phyloP scores from a whole-genome alignment of 2,113 vertebrate species.

The Tamias sibiricus region DNA sequence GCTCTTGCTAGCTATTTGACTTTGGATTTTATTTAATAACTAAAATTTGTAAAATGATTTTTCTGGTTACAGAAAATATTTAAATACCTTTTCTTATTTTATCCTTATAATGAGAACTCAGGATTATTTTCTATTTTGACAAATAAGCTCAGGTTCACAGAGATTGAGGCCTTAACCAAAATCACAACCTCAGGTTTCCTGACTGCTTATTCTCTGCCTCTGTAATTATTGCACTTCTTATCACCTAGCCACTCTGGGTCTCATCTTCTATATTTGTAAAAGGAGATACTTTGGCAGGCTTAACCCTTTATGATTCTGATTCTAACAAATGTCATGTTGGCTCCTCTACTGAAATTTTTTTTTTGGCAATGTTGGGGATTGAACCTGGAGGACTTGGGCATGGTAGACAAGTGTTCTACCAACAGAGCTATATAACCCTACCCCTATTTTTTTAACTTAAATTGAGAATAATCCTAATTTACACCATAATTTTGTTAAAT shows the following conservation, averaged over 20 bases:
- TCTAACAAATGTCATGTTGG: background rate
- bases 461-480: background rate
- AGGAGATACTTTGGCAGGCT: background rate
- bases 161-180: background rate
- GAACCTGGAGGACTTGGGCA: background rate
- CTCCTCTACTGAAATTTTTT: background rate
- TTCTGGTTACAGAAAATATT: no score
- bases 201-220: background rate
- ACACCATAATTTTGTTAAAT: background rate
- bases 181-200: background rate
- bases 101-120: background rate
- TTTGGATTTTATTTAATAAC: background rate
- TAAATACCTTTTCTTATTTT: conserved; percentile 20
- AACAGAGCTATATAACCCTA: background rate
- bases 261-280: background rate
- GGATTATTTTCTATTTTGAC: conserved; percentile 35
- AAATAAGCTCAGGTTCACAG: conserved; percentile 1
- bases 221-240: background rate
- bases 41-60: conserved; percentile 39
- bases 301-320: conserved; percentile 3
- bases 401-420: background rate
- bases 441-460: conserved; percentile 16
- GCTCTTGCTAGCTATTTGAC: background rate
- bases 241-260: background rate
- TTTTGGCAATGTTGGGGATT: background rate